Evolutionary conservation across 23 tunicate species (phyloP).

Genomic region (Corella eumyota): DNA sequence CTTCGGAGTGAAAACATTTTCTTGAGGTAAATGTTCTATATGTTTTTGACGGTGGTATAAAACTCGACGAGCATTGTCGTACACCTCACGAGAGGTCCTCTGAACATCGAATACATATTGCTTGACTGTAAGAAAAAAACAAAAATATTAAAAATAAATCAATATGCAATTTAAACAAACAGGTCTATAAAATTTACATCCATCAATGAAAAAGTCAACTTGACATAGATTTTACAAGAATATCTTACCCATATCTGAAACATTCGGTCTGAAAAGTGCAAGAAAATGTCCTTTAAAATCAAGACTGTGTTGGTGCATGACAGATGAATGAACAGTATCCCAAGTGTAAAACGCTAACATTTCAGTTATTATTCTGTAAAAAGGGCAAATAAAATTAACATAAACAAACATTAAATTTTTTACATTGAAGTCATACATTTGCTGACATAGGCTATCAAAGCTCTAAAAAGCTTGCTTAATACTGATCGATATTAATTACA

Average conservation of each 20-base stretch:
- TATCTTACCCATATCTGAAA: slow-evolving; percentile 53
- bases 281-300: slow-evolving; percentile 73
- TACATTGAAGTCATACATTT: too few species aligned
- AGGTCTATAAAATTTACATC: too few species aligned
- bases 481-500: too few species aligned
- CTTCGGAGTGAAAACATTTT: too few species aligned
- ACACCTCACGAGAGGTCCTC: slow-evolving; percentile 57
- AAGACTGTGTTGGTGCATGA: slow-evolving; percentile 49
- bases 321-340: slow-evolving; percentile 69
- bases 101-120: slow-evolving; percentile 68
- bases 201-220: background rate
- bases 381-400: too few species aligned
- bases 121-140: slow-evolving; percentile 27
- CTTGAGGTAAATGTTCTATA: background rate
- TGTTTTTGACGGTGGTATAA: slow-evolving; percentile 23
- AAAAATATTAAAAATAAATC: background rate
- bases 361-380: slow-evolving; percentile 58
- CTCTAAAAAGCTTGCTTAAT: too few species aligned
- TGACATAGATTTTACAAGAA: background rate
- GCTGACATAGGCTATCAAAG: too few species aligned
- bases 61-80: slow-evolving; percentile 47
- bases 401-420: too few species aligned
- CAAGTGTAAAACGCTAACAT: slow-evolving; percentile 80
- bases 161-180: background rate
- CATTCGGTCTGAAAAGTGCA: slow-evolving; percentile 69